A percentile compares a stretch with the other conserved stretches of the same genome.
Evolutionary conservation across 2,113 vertebrate genomes (phyloP).

Genomic region (Hypomesus transpacificus): DNA sequence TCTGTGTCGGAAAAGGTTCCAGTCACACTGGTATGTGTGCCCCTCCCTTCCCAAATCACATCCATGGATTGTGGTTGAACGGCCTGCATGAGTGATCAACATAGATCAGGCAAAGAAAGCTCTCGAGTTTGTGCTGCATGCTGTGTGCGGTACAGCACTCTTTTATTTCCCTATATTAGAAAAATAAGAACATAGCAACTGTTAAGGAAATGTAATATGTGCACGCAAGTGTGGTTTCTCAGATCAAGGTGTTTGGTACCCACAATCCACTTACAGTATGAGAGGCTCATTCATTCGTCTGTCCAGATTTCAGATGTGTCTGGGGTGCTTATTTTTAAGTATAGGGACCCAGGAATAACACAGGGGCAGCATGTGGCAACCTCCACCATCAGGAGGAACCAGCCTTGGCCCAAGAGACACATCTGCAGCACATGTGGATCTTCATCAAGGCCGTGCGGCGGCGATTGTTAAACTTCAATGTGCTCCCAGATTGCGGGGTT

Average conservation of each 20-base stretch:
- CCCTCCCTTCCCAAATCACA: too few relatives aligned
- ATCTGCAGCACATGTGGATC: conserved; percentile 64
- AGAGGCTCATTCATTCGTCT: not conserved
- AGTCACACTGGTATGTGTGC: too few relatives aligned
- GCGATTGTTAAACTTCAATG: conserved; percentile 61
- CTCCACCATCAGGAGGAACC: conserved; percentile 40
- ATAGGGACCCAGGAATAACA: conserved; percentile 44
- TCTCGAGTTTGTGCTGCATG: not conserved
- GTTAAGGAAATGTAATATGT: not conserved
- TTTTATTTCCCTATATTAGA: not conserved
- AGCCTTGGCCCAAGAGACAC: conserved; percentile 25
- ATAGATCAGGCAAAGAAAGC: not conserved
- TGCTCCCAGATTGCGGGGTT: conserved; percentile 51
- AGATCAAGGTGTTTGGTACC: too few relatives aligned
- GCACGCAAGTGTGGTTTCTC: too few relatives aligned
- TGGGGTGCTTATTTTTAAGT: conserved; percentile 43
- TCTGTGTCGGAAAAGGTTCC: too few relatives aligned
- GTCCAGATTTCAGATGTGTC: conserved; percentile 15
- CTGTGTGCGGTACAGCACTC: not conserved
- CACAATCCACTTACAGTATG: too few relatives aligned
- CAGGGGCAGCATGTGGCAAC: conserved; percentile 58
- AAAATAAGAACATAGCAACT: not conserved
- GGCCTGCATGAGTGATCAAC: too few relatives aligned
- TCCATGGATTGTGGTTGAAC: too few relatives aligned
- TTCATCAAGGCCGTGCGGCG: conserved; percentile 52